Evolutionary conservation across 2,888 invertebrate species (phyloP).

Genomic region (Leptinotarsa juncta): DNA sequence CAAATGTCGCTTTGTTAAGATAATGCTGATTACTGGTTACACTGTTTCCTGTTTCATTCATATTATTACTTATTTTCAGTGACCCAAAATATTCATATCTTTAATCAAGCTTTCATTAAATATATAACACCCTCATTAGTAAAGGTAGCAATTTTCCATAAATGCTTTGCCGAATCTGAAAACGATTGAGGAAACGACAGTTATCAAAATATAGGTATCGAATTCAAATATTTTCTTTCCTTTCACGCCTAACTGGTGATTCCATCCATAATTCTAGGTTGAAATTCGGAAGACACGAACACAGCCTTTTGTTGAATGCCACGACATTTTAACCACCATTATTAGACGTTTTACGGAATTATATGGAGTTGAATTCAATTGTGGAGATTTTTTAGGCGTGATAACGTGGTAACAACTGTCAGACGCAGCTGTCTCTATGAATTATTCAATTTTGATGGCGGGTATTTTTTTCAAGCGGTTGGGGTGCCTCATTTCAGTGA

Average conservation of each 20-base stretch:
- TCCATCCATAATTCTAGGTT: conserved; percentile 4
- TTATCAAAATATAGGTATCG: neutral
- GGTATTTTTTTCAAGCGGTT: conserved; percentile 17
- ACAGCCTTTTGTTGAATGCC: conserved; percentile 7
- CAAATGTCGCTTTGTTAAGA: too few species aligned
- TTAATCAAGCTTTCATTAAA: too few species aligned
- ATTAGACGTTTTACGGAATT: conserved; percentile 15
- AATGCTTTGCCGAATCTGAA: neutral
- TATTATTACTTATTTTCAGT: too few species aligned
- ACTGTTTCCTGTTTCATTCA: too few species aligned
- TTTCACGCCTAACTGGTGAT: conserved; percentile 3
- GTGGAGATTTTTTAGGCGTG: conserved; percentile 15
- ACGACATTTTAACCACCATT: conserved; percentile 8
- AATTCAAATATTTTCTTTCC: conserved; percentile 2
- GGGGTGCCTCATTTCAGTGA: conserved; percentile 6
- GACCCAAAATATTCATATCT: too few species aligned
- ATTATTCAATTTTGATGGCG: conserved; percentile 27
- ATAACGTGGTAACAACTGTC: conserved; percentile 25
- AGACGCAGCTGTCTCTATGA: conserved; percentile 22
- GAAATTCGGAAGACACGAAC: conserved; percentile 4
- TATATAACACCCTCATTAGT: too few species aligned
- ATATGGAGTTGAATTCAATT: neutral
- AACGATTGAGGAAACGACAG: neutral
- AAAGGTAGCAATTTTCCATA: neutral
- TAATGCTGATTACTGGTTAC: too few species aligned